Evolutionary conservation across 1,140 invertebrate genomes (phyloP).

Genomic region (Littorina saxatilis): DNA sequence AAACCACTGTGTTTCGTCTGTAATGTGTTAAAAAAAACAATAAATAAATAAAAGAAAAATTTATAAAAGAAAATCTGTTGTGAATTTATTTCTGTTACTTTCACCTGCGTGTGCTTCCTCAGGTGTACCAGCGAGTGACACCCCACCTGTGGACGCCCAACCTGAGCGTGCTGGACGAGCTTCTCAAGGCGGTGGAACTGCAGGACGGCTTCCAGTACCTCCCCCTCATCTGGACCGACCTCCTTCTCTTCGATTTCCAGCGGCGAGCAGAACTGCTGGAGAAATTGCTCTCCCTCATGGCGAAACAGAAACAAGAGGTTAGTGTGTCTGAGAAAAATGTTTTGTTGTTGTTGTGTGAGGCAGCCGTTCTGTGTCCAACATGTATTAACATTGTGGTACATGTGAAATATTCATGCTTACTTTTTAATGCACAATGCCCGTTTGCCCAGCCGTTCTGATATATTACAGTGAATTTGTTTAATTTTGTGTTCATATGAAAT

Average conservation of each 20-base stretch:
- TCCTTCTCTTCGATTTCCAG: slow-evolving; percentile 24
- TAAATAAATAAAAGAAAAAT: too few relatives aligned
- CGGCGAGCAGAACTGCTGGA: background rate
- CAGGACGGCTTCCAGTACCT: slow-evolving; percentile 27
- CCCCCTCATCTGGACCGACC: slow-evolving; percentile 30
- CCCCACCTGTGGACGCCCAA: slow-evolving; percentile 31
- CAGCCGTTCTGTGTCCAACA: background rate
- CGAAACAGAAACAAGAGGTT: slow-evolving; percentile 30
- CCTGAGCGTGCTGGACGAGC: slow-evolving; percentile 6
- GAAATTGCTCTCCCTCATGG: slow-evolving; percentile 27
- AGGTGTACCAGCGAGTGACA: slow-evolving; percentile 33
- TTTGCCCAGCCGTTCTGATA: too few relatives aligned
- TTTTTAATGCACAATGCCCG: too few relatives aligned
- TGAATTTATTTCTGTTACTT: too few relatives aligned
- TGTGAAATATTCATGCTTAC: too few relatives aligned
- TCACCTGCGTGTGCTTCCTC: background rate
- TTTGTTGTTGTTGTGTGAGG: background rate
- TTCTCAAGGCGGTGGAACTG: slow-evolving; percentile 31
- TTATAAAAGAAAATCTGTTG: too few relatives aligned
- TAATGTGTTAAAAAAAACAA: too few relatives aligned
- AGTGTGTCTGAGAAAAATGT: background rate
- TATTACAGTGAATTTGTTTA: too few relatives aligned
- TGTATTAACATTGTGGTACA: too few relatives aligned
- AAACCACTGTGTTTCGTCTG: too few relatives aligned
- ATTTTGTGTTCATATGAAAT: too few relatives aligned